Conservation (phyloP, 23 tunicate species). For the Ascidia mentula region DNA sequence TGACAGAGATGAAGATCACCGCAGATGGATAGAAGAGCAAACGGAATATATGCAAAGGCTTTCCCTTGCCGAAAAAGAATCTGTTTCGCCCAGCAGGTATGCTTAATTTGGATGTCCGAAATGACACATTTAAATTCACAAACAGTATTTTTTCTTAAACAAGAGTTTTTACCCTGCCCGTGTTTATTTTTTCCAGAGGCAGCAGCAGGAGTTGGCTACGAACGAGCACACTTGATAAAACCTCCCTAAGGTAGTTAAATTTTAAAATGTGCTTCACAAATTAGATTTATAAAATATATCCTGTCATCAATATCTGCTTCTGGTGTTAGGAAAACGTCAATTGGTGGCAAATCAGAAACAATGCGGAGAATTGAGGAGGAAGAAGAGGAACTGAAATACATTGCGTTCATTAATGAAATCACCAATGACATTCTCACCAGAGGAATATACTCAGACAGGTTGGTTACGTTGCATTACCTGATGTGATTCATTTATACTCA, state of each 20-base stretch:
- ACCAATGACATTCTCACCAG: conserved; percentile 76
- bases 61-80: conserved; percentile 35
- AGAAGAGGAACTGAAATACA: conserved; percentile 82
- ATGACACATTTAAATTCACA: too few relatives aligned
- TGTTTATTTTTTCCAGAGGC: neutral
- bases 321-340: too few relatives aligned
- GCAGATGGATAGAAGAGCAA: conserved; percentile 61
- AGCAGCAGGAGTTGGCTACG: neutral
- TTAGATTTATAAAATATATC: too few relatives aligned
- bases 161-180: too few relatives aligned
- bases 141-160: too few relatives aligned
- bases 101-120: too few relatives aligned
- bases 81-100: neutral
- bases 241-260: neutral
- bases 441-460: conserved; percentile 88
- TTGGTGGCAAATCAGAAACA: conserved; percentile 38
- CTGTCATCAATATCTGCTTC: too few relatives aligned
- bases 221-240: neutral
- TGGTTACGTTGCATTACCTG: neutral
- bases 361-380: conserved; percentile 61
- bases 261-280: too few relatives aligned
- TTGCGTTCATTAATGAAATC: conserved; percentile 73
- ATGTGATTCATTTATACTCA: neutral
- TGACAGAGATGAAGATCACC: conserved; percentile 34
- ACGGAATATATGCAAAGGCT: conserved; percentile 43